Evolutionary conservation across 2,888 invertebrate species (phyloP), one percentile per base, ranked within the genome.

Genomic region (Eremobia ochroleuca): DNA sequence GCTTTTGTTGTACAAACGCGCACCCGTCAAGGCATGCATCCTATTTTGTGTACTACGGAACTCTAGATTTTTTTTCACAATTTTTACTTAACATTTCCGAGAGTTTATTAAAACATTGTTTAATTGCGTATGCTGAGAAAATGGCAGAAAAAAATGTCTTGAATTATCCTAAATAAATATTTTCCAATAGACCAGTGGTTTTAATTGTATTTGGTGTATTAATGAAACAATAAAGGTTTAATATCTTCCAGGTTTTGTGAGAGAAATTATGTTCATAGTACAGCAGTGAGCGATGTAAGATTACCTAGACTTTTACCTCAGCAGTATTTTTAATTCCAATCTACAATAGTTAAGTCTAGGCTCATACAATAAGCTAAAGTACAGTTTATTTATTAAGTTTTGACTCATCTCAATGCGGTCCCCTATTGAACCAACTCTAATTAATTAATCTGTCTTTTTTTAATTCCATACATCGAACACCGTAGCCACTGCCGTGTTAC

Each of bases 1-100:
- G 94, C 94, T 93, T 93, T 94, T 93, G 95, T 92, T 94, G 95
- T 91, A 92, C 88, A 89, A 91, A 92, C 92, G 91, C 92, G 88
- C 90, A 92, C 91, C 87, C 91, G 90, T 89, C 89, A 91, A 89
- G 90, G 88, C 85, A n/a, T 87, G 87, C 82, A 74, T 68, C 69
- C 73, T 85, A 83, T 88, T 85, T 86, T 86, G 77, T 79, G 58
- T 78, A 70, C 62, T n/a, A 55, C 52, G 40, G 69, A 71, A 81
- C 71, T 75, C 64, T 67, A 77, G 18, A 72, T 64, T 69, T 59
- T 64, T 75, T 69, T 61, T n/a, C 40, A 67, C 18, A 21, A 76
- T 18, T 64, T 72, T 49, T 52, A 34, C 18, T 49, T 67, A 9
- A 25, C 4, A 34, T 66, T 69, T 74, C 61, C 31, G 25, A 34